Evolutionary conservation across 2,113 vertebrate genomes (phyloP).

Genomic region (Willisornis vidua): DNA sequence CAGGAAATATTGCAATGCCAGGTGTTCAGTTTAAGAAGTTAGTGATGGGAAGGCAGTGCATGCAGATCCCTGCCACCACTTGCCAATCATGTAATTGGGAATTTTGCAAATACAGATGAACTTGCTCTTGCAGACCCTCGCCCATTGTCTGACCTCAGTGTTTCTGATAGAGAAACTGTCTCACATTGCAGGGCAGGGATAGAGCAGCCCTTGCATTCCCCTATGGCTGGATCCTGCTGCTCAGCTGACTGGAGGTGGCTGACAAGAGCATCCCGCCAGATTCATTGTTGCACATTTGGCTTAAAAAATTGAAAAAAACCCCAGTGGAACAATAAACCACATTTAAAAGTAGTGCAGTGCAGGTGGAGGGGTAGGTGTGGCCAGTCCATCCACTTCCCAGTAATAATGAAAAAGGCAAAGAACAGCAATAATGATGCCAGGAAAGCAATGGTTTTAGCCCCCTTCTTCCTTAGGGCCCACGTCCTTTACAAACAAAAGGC

Average conservation of each 20-base stretch:
- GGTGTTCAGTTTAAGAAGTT: background rate
- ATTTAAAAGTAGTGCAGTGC: background rate
- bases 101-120: background rate
- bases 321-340: background rate
- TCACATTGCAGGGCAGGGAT: background rate
- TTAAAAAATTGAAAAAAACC: background rate
- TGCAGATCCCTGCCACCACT: background rate
- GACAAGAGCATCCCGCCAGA: background rate
- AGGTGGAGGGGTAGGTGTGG: background rate
- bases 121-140: background rate
- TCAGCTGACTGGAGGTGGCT: slow-evolving; percentile 39
- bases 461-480: background rate
- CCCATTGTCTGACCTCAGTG: background rate
- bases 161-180: background rate
- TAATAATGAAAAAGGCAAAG: background rate
- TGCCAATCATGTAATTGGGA: background rate
- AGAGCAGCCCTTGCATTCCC: background rate
- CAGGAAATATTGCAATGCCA: background rate
- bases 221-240: background rate
- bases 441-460: background rate
- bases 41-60: background rate
- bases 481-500: background rate
- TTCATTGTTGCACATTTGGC: background rate
- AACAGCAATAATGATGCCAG: background rate
- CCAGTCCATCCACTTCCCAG: background rate